Percentiles rank a stretch among this genome's conserved stretches.
Evolutionary conservation across 2,113 vertebrate species (phyloP).

Genomic region (Erythrocercus mccallii): DNA sequence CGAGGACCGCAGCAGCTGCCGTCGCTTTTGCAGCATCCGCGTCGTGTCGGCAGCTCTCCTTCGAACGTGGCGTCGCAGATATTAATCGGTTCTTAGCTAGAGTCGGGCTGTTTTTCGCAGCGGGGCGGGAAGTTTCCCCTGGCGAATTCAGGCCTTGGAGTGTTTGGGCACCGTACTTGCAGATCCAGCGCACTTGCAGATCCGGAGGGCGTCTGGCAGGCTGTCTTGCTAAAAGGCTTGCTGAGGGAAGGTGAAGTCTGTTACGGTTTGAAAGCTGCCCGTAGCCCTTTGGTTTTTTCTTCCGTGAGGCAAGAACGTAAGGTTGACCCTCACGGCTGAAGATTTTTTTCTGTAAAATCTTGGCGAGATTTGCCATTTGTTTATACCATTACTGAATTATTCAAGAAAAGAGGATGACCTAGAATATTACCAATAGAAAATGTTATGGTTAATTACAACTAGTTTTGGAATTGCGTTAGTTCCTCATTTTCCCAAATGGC

Average conservation of each 20-base stretch:
- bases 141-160: neutral
- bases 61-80: neutral
- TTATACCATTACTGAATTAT: fast-evolving
- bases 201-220: too few relatives aligned
- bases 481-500: neutral
- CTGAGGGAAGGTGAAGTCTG: neutral
- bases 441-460: neutral
- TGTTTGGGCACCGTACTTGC: neutral
- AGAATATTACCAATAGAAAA: neutral
- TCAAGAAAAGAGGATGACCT: fast-evolving
- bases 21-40: neutral
- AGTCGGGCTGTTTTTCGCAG: fast-evolving
- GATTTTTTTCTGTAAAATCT: neutral
- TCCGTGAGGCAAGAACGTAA: neutral
- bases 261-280: neutral
- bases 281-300: neutral
- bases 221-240: neutral
- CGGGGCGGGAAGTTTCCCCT: neutral
- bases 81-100: neutral
- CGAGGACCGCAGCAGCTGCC: fast-evolving
- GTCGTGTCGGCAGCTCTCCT: too few relatives aligned
- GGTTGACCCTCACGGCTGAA: neutral
- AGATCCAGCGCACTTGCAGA: neutral
- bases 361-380: neutral
- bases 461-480: neutral